A percentile compares a stretch with the other conserved stretches of the same genome.
Conservation (phyloP, 2,797 vertebrate genomes). For the Poecilia velifera region DNA sequence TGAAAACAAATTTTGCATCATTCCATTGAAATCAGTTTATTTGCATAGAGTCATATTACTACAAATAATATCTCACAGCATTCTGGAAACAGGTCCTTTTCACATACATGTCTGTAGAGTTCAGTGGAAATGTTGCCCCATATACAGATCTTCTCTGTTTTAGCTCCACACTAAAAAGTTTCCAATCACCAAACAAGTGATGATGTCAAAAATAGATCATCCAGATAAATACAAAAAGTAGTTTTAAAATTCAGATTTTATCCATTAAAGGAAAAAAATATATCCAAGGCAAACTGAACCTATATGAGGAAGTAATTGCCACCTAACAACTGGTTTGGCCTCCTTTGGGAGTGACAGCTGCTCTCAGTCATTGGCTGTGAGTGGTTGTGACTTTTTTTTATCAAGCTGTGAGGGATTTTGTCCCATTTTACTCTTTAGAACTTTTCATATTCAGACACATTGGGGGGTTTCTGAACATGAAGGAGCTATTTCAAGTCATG, state of each 20-base stretch:
- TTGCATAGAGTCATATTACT: not conserved
- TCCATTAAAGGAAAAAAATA: not conserved
- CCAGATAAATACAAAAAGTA: not conserved
- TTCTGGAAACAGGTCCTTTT: not conserved
- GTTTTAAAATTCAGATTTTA: not conserved
- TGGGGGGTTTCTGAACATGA: not conserved
- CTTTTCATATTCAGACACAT: not conserved
- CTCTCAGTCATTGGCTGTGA: not conserved
- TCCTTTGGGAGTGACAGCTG: not conserved
- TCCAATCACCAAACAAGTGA: not conserved
- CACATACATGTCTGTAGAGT: not conserved
- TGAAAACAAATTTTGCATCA: not conserved
- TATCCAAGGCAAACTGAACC: not conserved
- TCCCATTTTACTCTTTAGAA: not conserved
- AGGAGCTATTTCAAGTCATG: not conserved
- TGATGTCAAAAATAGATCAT: not conserved
- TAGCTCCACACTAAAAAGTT: not conserved
- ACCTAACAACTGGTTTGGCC: not conserved
- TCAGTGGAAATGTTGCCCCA: not conserved
- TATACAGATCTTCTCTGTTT: not conserved
- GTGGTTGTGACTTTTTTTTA: not conserved
- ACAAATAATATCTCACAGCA: not conserved
- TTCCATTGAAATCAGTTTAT: not conserved
- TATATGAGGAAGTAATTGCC: not conserved
- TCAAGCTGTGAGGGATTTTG: not conserved